Evolutionary conservation across 30 jellyfish, hydroid and myxozoan species (phyloP), one percentile per base, ranked within the genome.

Genomic region (Aurelia sp.): DNA sequence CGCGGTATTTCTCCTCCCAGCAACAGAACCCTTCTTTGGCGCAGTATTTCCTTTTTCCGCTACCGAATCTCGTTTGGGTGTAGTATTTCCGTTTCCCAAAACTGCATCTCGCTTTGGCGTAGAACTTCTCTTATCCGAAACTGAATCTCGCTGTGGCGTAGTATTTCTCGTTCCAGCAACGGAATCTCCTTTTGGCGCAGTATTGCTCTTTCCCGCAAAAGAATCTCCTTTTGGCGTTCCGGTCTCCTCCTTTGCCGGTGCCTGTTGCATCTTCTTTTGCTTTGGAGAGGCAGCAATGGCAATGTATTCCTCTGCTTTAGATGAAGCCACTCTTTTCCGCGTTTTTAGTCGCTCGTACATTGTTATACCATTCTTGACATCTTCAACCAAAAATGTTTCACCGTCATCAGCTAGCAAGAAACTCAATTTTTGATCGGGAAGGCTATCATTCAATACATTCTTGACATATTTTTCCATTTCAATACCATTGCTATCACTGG

Each of bases 291-390:
- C 85, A 18, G 70, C 58, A 7, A 8, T 3, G 27, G 72, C 73
- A 18, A 51, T 30, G 20, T 12, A 1, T n/a, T 18, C 24, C 69
- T n/a, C 69, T n/a, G 69, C 69, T 59, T 59, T 59, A 59, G 35
- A 6, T 17, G 91, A 67, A 9, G 91, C 91, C 20, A 33, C 2
- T 52, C 85, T 40, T 38, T 68, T 82, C 40, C 91, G 60, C 51
- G 63, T 31, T 82, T 82, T 82, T 40, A 82, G 13, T 31, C 91
- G 61, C 71, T 82, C 91, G 85, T 82, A 83, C 85, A 82, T 67
- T 6, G 91, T 38, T 16, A 80, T 57, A 13, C 90, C 90, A 5
- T 64, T 64, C 61, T 55, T 66, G 16, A 63, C 51, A 67, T 80
- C 90, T 19, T 65, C 82, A 51, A 11, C 74, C 0, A 80, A 44